phyloP scores from a whole-genome alignment of 2,797 vertebrate genomes.

The Falco concolor region DNA sequence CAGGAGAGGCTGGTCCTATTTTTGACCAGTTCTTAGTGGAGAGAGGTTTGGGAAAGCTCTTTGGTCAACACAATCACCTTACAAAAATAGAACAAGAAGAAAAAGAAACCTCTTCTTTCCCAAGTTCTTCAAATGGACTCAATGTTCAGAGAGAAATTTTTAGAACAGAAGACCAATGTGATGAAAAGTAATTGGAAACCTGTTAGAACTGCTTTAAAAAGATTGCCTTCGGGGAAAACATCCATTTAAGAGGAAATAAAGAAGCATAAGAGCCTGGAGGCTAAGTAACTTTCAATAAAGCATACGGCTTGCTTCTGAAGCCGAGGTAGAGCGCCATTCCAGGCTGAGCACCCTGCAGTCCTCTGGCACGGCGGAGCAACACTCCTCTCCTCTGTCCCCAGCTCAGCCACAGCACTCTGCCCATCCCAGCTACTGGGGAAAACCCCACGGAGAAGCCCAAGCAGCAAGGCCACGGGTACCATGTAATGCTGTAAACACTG shows the following conservation, averaged over 20 bases:
- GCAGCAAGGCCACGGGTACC: neutral
- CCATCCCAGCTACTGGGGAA: neutral
- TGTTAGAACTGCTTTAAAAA: neutral
- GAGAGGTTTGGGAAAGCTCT: neutral
- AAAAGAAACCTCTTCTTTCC: neutral
- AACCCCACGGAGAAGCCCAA: neutral
- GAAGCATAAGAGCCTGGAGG: neutral
- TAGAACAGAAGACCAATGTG: neutral
- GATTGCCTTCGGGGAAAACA: neutral
- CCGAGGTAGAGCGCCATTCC: accelerated
- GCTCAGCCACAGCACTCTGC: neutral
- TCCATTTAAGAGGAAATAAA: neutral
- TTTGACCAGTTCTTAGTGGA: neutral
- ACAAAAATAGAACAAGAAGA: neutral
- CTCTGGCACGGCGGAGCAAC: neutral
- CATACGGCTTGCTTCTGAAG: neutral
- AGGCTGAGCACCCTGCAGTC: neutral
- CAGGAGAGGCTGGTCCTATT: neutral
- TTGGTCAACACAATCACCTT: neutral
- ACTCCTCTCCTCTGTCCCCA: neutral
- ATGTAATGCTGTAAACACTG: accelerated
- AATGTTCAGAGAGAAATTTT: neutral
- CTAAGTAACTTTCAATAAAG: neutral
- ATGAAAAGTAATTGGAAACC: conserved; percentile 10
- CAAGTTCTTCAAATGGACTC: neutral